These are phyloP conservation scores for Megalopta genalis DNA, from an alignment of 1,140 invertebrate genomes.

Conservation along the genomic window DNA sequence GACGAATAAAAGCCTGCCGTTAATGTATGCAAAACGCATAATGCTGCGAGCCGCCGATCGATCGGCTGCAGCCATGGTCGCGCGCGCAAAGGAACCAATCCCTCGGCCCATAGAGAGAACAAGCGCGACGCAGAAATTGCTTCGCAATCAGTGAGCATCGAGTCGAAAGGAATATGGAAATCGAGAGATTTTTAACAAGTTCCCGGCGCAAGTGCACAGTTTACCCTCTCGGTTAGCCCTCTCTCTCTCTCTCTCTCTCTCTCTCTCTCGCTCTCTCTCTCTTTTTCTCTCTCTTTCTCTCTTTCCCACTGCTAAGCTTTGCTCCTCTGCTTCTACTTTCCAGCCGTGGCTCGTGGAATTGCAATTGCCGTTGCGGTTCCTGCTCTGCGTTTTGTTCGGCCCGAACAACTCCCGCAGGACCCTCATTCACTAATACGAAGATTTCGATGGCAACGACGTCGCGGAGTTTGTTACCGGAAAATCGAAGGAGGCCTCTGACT, in stretches of 20 bases:
- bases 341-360: neutral
- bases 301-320: neutral
- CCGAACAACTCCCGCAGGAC: neutral
- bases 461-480: neutral
- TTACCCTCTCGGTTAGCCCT: neutral
- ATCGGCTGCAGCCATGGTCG: neutral
- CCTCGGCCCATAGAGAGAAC: neutral
- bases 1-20: constrained; percentile 16
- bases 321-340: neutral
- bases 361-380: neutral
- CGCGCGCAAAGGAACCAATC: constrained; percentile 4
- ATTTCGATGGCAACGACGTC: too few species aligned
- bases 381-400: neutral
- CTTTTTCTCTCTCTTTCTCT: neutral
- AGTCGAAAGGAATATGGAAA: constrained; percentile 15
- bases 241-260: neutral
- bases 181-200: constrained; percentile 22
- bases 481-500: neutral
- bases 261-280: neutral
- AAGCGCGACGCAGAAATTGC: constrained; percentile 12
- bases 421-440: too few species aligned
- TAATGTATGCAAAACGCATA: constrained; percentile 43
- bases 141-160: neutral
- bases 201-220: neutral
- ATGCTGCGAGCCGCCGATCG: constrained; percentile 5